phyloP scores from a whole-genome alignment of 2,113 vertebrate genomes.

The Dicerorhinus sumatrensis region DNA sequence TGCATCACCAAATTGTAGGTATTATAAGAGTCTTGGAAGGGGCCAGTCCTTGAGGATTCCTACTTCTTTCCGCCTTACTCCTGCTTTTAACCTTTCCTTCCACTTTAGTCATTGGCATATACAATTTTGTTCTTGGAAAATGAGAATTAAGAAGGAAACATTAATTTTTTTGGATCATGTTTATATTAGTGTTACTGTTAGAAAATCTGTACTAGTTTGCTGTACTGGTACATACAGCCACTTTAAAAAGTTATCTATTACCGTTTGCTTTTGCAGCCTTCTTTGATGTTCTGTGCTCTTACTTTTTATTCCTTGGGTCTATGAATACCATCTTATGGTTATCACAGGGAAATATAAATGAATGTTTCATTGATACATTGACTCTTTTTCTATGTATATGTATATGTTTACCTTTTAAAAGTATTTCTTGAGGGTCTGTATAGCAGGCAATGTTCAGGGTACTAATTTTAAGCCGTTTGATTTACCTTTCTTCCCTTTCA shows the following conservation, averaged over 20 bases:
- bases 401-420: not conserved
- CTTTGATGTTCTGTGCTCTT: not conserved
- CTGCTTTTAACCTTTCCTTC: not conserved
- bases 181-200: not conserved
- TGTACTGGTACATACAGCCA: not conserved
- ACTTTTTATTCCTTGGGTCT: slow-evolving; percentile 8
- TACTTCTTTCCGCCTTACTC: not conserved
- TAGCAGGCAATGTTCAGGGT: not conserved
- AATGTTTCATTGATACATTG: not conserved
- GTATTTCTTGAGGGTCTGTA: not conserved
- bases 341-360: not conserved
- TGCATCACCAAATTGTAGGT: slow-evolving; percentile 48
- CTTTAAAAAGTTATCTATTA: not conserved
- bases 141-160: slow-evolving; percentile 48
- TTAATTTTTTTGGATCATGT: not conserved
- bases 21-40: not conserved
- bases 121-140: slow-evolving; percentile 25
- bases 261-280: not conserved
- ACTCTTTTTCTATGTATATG: not conserved
- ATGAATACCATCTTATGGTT: not conserved
- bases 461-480: slow-evolving; percentile 34
- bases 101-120: not conserved
- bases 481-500: slow-evolving; percentile 31
- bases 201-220: slow-evolving; percentile 24
- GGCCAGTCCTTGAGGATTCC: not conserved